Evolutionary conservation across 2,113 vertebrate species (phyloP), one percentile per base, ranked within the genome.

Genomic region (Hyla sarda): DNA sequence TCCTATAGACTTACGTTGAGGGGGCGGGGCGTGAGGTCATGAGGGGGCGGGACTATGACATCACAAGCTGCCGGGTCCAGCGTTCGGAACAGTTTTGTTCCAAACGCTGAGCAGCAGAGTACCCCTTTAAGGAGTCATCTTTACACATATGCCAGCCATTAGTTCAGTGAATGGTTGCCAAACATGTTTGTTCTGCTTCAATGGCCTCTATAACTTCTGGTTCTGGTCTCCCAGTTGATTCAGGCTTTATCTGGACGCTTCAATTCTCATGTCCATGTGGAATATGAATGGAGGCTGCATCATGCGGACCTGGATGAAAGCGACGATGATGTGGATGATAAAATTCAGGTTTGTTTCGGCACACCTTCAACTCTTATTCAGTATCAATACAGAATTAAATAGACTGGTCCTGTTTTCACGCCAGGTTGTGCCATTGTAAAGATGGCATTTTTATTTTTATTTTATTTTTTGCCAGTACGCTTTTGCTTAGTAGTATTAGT

Each of bases 301-400:
- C 96, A 98, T 0, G 95, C 97, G 88, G 97, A 99, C 90, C 92
- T 99, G 89, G 98, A 99, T 0, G 98, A 99, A 90, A 99, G 97
- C 1, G 98, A 99, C 5, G 98, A 99, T 21, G 98, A 99, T 74
- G 91, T 97, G 92, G 98, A 99, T 76, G 98, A 99, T 90, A 99
- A 98, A 90, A 90, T 97, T 13, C 91, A 95, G 91, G 89, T 94
- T 81, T 8, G 78, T 65, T 28, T 47, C 23, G 25, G 13, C 25
- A 21, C 28, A 14, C 9, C 7, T 10, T 25, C 16, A 23, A 2
- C 25, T 30, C 12, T 11, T 16, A 11, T 65, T 14, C 11, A 30
- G 25, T 30, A 3, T 65, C 1, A 30, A 16, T 65, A 30, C 13
- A 30, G 14, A 65, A 2, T 11, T 21, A 21, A 3, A 21, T 54